Conservation (phyloP, 23 tunicate genomes). For the Clavelina lepadiformis region DNA sequence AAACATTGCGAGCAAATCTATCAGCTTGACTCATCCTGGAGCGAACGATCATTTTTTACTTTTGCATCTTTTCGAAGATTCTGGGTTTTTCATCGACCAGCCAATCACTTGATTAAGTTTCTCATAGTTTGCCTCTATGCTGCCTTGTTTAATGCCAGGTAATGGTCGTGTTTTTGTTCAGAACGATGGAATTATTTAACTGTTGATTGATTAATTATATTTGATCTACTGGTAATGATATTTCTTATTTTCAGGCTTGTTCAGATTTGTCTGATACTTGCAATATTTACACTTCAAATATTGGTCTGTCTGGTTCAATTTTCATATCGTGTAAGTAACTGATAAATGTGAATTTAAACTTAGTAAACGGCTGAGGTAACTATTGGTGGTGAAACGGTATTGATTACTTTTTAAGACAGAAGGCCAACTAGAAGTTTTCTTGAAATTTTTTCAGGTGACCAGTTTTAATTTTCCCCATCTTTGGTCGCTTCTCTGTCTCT, state of each 20-base stretch:
- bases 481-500: conserved; percentile 42
- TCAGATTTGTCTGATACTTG: conserved; percentile 1
- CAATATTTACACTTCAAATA: neutral
- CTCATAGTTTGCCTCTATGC: conserved; percentile 60
- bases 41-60: conserved; percentile 37
- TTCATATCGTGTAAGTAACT: conserved; percentile 9
- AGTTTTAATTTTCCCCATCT: conserved; percentile 52
- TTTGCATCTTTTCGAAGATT: conserved; percentile 79
- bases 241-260: neutral
- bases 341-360: no score
- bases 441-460: conserved; percentile 44
- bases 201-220: no score
- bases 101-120: conserved; percentile 62
- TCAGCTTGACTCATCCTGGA: conserved; percentile 75
- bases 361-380: no score
- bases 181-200: no score
- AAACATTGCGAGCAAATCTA: conserved; percentile 74
- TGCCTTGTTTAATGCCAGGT: conserved; percentile 49
- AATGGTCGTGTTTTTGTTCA: neutral
- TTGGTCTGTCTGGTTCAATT: neutral
- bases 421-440: no score
- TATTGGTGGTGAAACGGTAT: neutral
- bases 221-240: no score
- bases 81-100: conserved; percentile 75
- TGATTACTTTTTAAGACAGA: no score